Evolutionary conservation across 2,888 invertebrate species (phyloP), one percentile per base, ranked within the genome.

Genomic region (Melangyna quadrimaculata): DNA sequence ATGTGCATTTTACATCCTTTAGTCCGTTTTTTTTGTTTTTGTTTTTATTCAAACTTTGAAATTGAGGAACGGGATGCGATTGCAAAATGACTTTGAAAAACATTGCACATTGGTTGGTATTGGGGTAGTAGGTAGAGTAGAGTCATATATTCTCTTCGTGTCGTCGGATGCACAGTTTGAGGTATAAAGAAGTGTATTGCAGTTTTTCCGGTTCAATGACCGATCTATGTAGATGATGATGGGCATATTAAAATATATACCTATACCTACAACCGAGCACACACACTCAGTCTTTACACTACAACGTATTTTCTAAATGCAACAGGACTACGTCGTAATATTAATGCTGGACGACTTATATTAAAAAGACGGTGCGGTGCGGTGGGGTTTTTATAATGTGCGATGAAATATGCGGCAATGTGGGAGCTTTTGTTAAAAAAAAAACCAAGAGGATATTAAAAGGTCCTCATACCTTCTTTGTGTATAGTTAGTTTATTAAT

Each of bases 121-220:
- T 48, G 27, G 71, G 75, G 55, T 48, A 32, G 45, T 17, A 17
- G 27, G 43, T 40, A 24, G 24, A 22, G 22, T 22, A 48, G 48
- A 22, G 48, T 22, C 24, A 17, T 43, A 14, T 51, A 24, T 51
- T 14, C 57, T 35, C 57, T 1, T 37, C 59, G 22, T 57, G 9
- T 53, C 55, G 8, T 48, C 67, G 29, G 61, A 53, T 72, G 65
- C 63, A 63, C 29, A 53, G 73, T 79, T 67, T 65, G 71, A 55
- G 61, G 65, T 61, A 74, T 14, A 29, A 63, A 40, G 55, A 29
- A 70, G 55, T 48, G 43, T 70, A 75, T 70, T 79, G 80, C 79
- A 59, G 81, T 86, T 81, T 67, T 75, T 86, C 81, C 86, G 81
- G 86, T 86, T 86, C 86, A 86, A 86, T 86, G 86, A 86, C 86